Conservation (phyloP, 2,797 vertebrate genomes). For the Acomys russatus region DNA sequence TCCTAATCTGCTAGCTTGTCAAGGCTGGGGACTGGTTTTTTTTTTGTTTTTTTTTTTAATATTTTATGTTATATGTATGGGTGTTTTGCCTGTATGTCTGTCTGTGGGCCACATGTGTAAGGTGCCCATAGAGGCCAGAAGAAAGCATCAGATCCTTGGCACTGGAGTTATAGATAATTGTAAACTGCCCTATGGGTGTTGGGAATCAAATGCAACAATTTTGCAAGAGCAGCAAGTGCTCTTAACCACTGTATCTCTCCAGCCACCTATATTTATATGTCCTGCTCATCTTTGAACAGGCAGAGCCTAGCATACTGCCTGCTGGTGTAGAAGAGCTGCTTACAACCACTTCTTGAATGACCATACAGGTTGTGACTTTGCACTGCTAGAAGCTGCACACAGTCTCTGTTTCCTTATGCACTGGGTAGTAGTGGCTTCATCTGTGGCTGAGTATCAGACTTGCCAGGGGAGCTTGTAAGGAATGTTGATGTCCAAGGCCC, state of each 20-base stretch:
- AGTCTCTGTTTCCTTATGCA: background rate
- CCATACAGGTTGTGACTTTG: background rate
- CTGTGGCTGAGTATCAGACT: background rate
- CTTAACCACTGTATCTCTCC: background rate
- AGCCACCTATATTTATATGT: background rate
- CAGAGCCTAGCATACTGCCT: background rate
- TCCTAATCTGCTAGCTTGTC: conserved; percentile 23
- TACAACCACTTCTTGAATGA: background rate
- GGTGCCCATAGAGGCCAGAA: background rate
- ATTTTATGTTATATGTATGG: background rate
- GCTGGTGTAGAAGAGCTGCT: background rate
- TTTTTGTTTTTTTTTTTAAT: background rate
- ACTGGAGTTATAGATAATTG: background rate
- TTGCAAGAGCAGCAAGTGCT: background rate
- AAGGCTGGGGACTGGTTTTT: background rate
- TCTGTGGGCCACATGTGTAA: background rate
- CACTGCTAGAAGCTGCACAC: background rate
- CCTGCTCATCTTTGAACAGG: background rate
- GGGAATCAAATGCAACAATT: background rate
- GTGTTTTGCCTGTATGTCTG: background rate
- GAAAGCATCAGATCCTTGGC: background rate
- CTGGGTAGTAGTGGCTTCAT: background rate
- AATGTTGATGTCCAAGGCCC: background rate
- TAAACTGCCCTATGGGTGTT: background rate
- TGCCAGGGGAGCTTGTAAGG: background rate